Percentiles rank a stretch among this genome's conserved stretches.
These are phyloP conservation scores for Nomada fucata DNA, from an alignment of 2,888 invertebrate species.

Conservation along the genomic window DNA sequence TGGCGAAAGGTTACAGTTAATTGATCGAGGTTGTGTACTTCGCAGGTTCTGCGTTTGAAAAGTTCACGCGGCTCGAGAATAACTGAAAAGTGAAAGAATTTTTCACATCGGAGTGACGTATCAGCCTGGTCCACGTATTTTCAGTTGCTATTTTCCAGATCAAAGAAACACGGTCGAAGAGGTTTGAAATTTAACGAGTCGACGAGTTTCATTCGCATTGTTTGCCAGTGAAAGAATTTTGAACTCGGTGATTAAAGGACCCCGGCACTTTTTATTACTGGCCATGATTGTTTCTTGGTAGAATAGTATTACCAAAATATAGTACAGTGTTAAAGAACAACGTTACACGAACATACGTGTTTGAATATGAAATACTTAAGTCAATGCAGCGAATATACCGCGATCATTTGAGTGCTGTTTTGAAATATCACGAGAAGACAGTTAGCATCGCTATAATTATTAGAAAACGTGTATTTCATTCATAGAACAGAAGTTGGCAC, in stretches of 20 bases:
- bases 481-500: not conserved
- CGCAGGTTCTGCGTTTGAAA: not conserved
- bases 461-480: not conserved
- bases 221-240: no score
- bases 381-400: no score
- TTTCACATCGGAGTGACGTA: not conserved
- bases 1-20: slow-evolving; percentile 5
- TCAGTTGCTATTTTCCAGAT: not conserved
- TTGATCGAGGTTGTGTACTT: not conserved
- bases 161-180: not conserved
- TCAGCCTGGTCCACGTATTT: not conserved
- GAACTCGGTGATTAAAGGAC: no score
- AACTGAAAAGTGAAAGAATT: not conserved
- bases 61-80: not conserved
- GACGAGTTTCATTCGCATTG: not conserved
- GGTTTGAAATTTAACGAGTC: not conserved
- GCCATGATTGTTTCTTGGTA: no score
- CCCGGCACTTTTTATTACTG: no score
- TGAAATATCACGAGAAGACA: no score
- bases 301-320: no score
- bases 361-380: no score
- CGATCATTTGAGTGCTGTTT: no score
- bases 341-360: no score
- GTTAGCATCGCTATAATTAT: not conserved
- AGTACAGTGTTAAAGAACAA: no score